Percentiles rank a stretch among this genome's conserved stretches.
These are phyloP conservation scores for Manis pentadactyla DNA, from an alignment of 2,797 vertebrate genomes.

Conservation along the genomic window DNA sequence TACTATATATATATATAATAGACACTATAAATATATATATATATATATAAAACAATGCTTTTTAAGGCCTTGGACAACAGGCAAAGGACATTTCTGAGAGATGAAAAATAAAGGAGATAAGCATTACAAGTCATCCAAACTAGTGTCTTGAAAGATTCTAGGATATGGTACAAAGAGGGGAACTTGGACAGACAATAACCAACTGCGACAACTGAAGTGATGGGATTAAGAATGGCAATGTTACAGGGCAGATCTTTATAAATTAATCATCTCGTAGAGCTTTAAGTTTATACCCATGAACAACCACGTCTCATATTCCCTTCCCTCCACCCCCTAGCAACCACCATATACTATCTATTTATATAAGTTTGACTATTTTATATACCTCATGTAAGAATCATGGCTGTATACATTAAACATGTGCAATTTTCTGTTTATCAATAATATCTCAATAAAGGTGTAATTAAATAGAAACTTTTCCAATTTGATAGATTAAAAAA, in stretches of 20 bases:
- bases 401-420: neutral
- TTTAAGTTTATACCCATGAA: neutral
- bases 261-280: neutral
- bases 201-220: neutral
- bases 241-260: neutral
- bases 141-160: neutral
- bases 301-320: neutral
- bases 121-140: neutral
- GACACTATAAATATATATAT: too few species aligned
- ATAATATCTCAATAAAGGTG: neutral
- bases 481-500: neutral
- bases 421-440: neutral
- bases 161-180: neutral
- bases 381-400: neutral
- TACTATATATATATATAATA: too few species aligned
- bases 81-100: neutral
- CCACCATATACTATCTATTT: neutral
- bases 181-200: neutral
- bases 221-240: neutral
- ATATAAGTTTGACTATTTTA: neutral
- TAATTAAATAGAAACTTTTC: neutral
- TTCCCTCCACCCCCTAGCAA: neutral
- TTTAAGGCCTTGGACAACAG: neutral
- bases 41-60: neutral
- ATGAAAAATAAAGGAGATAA: neutral